Percentiles rank a stretch among this genome's conserved stretches.
phyloP scores from a whole-genome alignment of 1,140 invertebrate species.

The Oedothorax gibbosus region DNA sequence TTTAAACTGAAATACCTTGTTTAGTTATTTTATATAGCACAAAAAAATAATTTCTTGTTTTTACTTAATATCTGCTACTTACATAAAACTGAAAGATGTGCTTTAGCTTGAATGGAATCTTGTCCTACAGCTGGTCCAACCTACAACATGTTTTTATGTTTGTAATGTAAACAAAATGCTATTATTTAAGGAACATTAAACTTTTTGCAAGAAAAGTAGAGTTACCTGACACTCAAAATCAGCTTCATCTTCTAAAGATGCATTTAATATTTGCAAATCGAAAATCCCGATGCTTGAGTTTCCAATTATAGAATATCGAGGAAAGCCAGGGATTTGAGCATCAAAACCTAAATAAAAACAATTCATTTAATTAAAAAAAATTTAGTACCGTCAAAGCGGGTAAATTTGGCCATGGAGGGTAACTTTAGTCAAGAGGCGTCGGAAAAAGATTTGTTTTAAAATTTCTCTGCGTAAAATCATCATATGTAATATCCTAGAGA shows the following conservation, averaged over 20 bases:
- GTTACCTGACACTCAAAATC: conserved; percentile 92
- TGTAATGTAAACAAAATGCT: not conserved
- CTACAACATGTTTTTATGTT: conserved; percentile 69
- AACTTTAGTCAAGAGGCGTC: too few relatives aligned
- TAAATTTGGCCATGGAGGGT: too few relatives aligned
- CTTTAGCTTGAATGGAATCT: conserved; percentile 85
- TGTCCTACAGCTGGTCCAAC: conserved; percentile 78
- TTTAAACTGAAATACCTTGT: conserved; percentile 9
- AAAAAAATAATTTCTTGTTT: not conserved
- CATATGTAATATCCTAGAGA: too few relatives aligned
- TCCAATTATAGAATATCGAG: conserved; percentile 85
- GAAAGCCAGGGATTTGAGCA: conserved; percentile 85
- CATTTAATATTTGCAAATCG: conserved; percentile 87
- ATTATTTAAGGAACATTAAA: not conserved
- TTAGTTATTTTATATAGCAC: not conserved
- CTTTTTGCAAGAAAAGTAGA: not conserved
- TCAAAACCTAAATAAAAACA: conserved; percentile 76
- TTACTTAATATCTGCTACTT: conserved; percentile 70
- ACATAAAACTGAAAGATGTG: conserved; percentile 87
- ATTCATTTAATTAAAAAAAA: too few relatives aligned
- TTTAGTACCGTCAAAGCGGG: too few relatives aligned
- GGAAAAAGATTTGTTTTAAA: too few relatives aligned
- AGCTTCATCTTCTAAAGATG: conserved; percentile 86
- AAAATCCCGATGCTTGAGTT: conserved; percentile 83
- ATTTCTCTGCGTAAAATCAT: too few relatives aligned